A percentile compares a stretch with the other conserved stretches of the same genome.
Conservation (phyloP, 2,888 invertebrate species). For the Odontothrips loti region DNA sequence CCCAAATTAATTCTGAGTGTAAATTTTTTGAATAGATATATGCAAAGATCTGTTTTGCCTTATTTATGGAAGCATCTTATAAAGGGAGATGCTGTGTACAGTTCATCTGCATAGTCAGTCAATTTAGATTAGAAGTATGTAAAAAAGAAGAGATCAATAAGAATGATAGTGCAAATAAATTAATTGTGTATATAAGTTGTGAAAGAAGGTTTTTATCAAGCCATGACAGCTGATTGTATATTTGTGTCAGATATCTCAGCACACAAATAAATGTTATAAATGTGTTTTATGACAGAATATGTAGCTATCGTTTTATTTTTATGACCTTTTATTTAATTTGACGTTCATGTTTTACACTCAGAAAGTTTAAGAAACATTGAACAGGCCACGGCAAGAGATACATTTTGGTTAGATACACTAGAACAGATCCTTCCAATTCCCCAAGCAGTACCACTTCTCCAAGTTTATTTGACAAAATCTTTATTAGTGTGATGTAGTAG, state of each 20-base stretch:
- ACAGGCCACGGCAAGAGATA: neutral
- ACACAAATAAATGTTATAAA: slow-evolving; percentile 21
- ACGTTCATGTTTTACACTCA: neutral
- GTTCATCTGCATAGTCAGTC: slow-evolving; percentile 22
- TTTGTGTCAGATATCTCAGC: slow-evolving; percentile 12
- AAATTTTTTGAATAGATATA: neutral
- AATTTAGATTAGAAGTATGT: neutral
- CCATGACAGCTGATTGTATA: neutral
- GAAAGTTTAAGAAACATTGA: neutral
- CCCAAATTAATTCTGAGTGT: slow-evolving; percentile 21
- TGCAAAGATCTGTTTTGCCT: neutral
- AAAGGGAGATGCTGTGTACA: neutral
- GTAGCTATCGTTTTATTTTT: neutral
- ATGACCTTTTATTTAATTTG: neutral
- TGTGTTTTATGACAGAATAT: neutral
- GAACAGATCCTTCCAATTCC: too few relatives aligned
- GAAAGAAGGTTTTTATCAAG: neutral
- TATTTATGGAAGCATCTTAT: neutral
- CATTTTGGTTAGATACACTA: neutral
- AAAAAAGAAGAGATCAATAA: neutral
- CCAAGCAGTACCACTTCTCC: too few relatives aligned
- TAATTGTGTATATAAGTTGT: neutral
- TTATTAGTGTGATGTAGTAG: too few relatives aligned
- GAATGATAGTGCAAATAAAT: slow-evolving; percentile 17
- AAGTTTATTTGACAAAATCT: too few relatives aligned